Evolutionary conservation across 2,797 vertebrate genomes (phyloP).

Genomic region (Carcharodon carcharias): DNA sequence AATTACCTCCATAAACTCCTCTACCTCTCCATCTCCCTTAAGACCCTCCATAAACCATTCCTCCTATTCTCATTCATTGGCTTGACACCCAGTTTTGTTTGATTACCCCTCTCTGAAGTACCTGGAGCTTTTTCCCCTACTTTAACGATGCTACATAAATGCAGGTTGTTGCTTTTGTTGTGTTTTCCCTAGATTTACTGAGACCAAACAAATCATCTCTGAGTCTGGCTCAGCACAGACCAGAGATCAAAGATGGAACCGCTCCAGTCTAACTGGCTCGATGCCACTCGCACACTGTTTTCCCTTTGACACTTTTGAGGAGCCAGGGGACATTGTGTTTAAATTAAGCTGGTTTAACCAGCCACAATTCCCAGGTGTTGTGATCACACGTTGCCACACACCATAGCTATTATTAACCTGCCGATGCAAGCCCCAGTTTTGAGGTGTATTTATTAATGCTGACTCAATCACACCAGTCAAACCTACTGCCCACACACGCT

Average conservation of each 20-base stretch:
- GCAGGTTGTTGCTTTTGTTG: background rate
- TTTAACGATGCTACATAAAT: background rate
- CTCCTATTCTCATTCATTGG: background rate
- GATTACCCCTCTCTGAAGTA: background rate
- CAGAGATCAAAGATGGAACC: background rate
- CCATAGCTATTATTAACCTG: background rate
- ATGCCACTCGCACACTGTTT: background rate
- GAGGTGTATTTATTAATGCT: background rate
- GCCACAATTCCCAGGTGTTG: background rate
- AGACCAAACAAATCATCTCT: background rate
- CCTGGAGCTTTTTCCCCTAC: background rate
- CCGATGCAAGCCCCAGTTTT: background rate
- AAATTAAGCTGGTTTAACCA: background rate
- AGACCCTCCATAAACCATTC: background rate
- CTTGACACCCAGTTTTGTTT: background rate
- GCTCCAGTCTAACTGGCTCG: background rate
- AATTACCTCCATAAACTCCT: background rate
- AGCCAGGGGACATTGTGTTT: background rate
- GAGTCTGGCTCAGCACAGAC: background rate
- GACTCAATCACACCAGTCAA: background rate
- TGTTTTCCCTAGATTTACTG: background rate
- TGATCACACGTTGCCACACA: background rate
- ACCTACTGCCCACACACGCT: background rate
- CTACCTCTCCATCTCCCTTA: background rate
- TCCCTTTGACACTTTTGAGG: background rate